Evolutionary conservation across 2,797 vertebrate genomes (phyloP), one percentile per base, ranked within the genome.

Genomic region (Anguilla obscura): DNA sequence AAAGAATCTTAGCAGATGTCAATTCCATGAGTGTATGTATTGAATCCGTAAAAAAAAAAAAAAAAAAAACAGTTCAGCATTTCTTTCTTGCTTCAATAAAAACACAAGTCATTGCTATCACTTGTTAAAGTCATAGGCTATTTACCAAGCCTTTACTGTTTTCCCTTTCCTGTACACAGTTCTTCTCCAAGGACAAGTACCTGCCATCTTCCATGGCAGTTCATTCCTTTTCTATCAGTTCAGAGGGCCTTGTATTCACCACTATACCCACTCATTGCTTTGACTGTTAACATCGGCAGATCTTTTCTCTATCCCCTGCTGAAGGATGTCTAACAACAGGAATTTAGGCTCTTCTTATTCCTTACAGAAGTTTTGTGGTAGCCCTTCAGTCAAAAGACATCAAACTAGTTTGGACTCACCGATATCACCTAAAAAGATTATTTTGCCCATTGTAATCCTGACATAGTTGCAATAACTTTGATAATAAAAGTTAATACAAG

Each of bases 151-250:
- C 89, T 92, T 90, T 89, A 86, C 88, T 85, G 33, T 91, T 91
- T 87, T 93, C 88, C 71, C 27, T 14, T 76, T 88, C 88, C 91
- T 92, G 90, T 85, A 80, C 54, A 90, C 88, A 88, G 89, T 92
- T 90, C 89, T 91, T 89, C 90, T 86, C 85, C 90, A 93, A 93
- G 91, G 93, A 94, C 92, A 90, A 88, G 87, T 76, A 86, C 60
- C 85, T 56, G 40, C 58, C 63, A 74, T 87, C 36, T 85, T 85
- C 52, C 50, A 88, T 40, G 82, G 54, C 88, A n/a, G 6, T 69
- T 48, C 86, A 85, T 85, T 88, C 88, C 63, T 88, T 33, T 85
- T 33, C 69, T 79, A 74, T 27, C 85, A 79, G 79, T 89, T 60
- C 27, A 85, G 85, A 88, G 27, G 14, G 48, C 66, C 54, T 63